phyloP scores from a whole-genome alignment of 2,888 invertebrate species.

The Scrobipalpa atriplicella region DNA sequence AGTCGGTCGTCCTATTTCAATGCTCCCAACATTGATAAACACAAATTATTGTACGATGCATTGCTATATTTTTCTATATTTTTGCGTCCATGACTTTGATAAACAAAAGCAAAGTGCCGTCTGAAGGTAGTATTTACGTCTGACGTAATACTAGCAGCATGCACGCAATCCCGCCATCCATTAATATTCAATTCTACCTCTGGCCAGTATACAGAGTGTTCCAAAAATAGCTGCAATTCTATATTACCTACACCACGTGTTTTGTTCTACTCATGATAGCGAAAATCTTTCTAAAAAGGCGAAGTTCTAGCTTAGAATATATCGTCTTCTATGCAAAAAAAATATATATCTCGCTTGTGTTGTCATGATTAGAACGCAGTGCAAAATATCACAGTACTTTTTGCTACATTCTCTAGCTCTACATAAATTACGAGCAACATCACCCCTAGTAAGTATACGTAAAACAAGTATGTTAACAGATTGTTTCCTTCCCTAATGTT shows the following conservation, averaged over 20 bases:
- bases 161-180: constrained; percentile 1
- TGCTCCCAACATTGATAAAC: too few relatives aligned
- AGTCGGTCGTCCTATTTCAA: constrained; percentile 82
- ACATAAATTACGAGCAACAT: not conserved
- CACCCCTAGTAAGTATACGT: not conserved
- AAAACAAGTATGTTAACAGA: not conserved
- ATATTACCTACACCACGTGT: too few relatives aligned
- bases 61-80: too few relatives aligned
- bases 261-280: too few relatives aligned
- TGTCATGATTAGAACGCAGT: too few relatives aligned
- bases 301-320: too few relatives aligned
- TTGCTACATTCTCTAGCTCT: not conserved
- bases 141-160: constrained; percentile 1
- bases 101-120: not conserved
- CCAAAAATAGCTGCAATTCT: too few relatives aligned
- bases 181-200: constrained; percentile 5
- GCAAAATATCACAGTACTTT: not conserved
- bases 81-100: too few relatives aligned
- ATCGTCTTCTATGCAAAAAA: too few relatives aligned
- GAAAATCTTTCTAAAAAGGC: too few relatives aligned
- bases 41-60: too few relatives aligned
- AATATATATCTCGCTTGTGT: too few relatives aligned
- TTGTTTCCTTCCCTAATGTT: not conserved
- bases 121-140: not conserved
- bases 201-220: not conserved